A percentile compares a stretch with the other conserved stretches of the same genome.
Evolutionary conservation across 1,140 invertebrate species (phyloP).

Genomic region (Drosophila malerkotliana): DNA sequence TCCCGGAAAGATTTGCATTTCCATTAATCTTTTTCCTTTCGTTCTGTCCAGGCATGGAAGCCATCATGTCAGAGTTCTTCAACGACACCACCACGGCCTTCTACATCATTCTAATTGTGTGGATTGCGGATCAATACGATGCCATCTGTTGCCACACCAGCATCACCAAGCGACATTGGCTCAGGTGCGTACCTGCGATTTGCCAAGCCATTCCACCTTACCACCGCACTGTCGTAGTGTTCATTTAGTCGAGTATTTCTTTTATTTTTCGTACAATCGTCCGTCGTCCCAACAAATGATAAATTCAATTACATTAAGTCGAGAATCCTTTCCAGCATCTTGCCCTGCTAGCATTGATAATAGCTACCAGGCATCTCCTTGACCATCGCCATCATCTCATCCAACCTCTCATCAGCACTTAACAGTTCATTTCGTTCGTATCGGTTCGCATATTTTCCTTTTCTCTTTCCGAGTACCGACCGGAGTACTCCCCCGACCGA

Average conservation of each 20-base stretch:
- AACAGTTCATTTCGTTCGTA: slow-evolving; percentile 69
- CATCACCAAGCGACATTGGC: slow-evolving; percentile 98
- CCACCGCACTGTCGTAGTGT: background rate
- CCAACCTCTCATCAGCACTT: slow-evolving; percentile 47
- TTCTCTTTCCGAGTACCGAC: slow-evolving; percentile 6
- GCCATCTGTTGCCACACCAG: slow-evolving; percentile 98
- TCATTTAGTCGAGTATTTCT: slow-evolving; percentile 1
- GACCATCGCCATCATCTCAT: slow-evolving; percentile 5
- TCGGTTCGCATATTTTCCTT: slow-evolving; percentile 49
- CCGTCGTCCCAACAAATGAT: slow-evolving; percentile 55
- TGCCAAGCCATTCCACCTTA: background rate
- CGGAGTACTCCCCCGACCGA: background rate
- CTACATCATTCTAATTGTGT: slow-evolving; percentile 99
- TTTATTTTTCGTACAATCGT: slow-evolving; percentile 49
- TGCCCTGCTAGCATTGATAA: slow-evolving; percentile 38
- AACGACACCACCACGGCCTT: slow-evolving; percentile 99
- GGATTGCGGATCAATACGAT: slow-evolving; percentile 99
- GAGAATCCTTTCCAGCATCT: slow-evolving; percentile 48
- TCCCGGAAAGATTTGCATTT: slow-evolving; percentile 15
- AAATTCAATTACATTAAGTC: slow-evolving; percentile 79
- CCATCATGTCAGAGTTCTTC: slow-evolving; percentile 99
- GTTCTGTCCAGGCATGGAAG: slow-evolving; percentile 94
- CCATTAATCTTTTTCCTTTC: slow-evolving; percentile 14
- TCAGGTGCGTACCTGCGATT: slow-evolving; percentile 88
- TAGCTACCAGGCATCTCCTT: slow-evolving; percentile 29